Evolutionary conservation across 2,113 vertebrate species (phyloP).

Genomic region (Argyrosomus japonicus): DNA sequence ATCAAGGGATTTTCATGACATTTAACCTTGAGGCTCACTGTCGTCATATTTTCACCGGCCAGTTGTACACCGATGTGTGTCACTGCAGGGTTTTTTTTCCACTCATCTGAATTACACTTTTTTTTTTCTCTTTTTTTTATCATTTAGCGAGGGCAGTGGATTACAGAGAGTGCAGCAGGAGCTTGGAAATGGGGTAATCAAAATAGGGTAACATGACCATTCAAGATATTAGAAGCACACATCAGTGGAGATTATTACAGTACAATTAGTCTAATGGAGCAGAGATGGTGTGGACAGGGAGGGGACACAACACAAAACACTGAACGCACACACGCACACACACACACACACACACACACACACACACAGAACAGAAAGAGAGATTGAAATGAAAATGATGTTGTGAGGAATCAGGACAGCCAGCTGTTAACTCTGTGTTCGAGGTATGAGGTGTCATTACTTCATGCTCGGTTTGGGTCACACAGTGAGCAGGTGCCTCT

Average conservation of each 20-base stretch:
- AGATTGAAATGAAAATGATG: conserved; percentile 74
- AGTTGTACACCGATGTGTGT: conserved; percentile 70
- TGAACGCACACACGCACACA: not conserved
- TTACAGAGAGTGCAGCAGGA: conserved; percentile 75
- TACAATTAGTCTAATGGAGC: conserved; percentile 88
- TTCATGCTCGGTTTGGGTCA: conserved; percentile 32
- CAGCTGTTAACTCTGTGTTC: conserved; percentile 73
- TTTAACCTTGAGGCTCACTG: conserved; percentile 79
- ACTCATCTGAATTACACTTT: conserved; percentile 83
- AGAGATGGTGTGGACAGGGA: conserved; percentile 72
- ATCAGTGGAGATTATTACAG: conserved; percentile 84
- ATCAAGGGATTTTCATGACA: conserved; percentile 71
- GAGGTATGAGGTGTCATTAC: conserved; percentile 60
- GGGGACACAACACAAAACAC: conserved; percentile 51
- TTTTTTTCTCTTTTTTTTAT: conserved; percentile 71
- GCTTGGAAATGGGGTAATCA: conserved; percentile 83
- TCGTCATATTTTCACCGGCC: conserved; percentile 73
- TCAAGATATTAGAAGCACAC: conserved; percentile 84
- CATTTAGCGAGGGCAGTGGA: conserved; percentile 73
- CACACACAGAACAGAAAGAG: conserved; percentile 33
- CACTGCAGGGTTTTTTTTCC: conserved; percentile 63
- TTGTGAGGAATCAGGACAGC: conserved; percentile 72
- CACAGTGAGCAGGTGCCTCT: conserved; percentile 16
- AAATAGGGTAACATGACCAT: conserved; percentile 84
- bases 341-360: not conserved